A percentile compares a stretch with the other conserved stretches of the same genome.
These are phyloP conservation scores for Drosophila prostipennis DNA, from an alignment of 2,888 invertebrate species.

Conservation along the genomic window DNA sequence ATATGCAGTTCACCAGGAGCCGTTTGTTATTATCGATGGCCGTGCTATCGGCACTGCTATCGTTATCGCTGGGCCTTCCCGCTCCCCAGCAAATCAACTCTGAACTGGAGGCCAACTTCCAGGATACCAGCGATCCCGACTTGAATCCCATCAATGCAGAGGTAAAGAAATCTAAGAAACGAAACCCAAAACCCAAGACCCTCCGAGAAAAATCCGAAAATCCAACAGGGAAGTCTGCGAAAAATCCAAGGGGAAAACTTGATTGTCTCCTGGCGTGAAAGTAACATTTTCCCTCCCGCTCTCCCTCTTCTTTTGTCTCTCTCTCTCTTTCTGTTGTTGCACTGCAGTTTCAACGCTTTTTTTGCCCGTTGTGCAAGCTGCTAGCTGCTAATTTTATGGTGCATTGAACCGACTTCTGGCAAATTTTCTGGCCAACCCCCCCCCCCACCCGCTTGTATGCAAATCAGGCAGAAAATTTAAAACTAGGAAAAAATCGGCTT, in stretches of 20 bases:
- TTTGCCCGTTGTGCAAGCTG: slow-evolving; percentile 58
- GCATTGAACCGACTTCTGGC: slow-evolving; percentile 42
- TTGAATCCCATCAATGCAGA: slow-evolving; percentile 83
- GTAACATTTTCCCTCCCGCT: slow-evolving; percentile 16
- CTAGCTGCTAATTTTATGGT: slow-evolving; percentile 58
- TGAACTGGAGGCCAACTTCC: slow-evolving; percentile 66
- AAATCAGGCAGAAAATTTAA: slow-evolving; percentile 9
- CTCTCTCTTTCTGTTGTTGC: not conserved
- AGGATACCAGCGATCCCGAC: slow-evolving; percentile 69
- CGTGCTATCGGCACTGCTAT: slow-evolving; percentile 56
- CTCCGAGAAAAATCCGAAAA: slow-evolving; percentile 2
- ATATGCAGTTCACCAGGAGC: slow-evolving; percentile 72
- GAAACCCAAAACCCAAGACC: not conserved
- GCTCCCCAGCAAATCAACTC: slow-evolving; percentile 53
- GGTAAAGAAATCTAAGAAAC: slow-evolving; percentile 69
- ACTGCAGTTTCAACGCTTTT: slow-evolving; percentile 6
- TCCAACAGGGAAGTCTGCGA: slow-evolving; percentile 11
- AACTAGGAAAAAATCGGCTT: not conserved
- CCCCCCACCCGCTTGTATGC: too few relatives aligned
- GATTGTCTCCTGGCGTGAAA: slow-evolving; percentile 37
- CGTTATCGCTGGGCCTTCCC: slow-evolving; percentile 44
- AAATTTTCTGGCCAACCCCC: slow-evolving; percentile 8
- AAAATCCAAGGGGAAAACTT: slow-evolving; percentile 28
- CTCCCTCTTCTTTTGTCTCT: not conserved
- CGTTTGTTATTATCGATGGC: slow-evolving; percentile 69